Evolutionary conservation across 2,113 vertebrate genomes (phyloP), one percentile per base, ranked within the genome.

Genomic region (Copsychus sechellarum): DNA sequence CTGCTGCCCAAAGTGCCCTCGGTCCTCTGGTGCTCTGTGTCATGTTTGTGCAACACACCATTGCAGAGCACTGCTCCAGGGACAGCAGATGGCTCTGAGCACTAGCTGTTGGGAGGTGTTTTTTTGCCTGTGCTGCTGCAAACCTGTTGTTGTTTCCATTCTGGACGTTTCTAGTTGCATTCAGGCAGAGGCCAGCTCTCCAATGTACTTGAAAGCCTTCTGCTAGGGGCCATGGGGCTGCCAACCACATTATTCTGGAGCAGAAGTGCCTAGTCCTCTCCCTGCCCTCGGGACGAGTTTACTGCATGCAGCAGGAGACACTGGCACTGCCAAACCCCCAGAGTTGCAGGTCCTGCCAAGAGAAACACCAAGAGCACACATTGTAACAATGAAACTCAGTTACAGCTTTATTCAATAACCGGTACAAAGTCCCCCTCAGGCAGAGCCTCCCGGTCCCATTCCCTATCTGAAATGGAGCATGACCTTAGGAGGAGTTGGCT

Each of bases 351-450:
- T 16, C 0, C 0, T 29, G 54, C 47, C 50, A 70, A 66, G 28
- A 81, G 21, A 93, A 87, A 85, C 50, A 79, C 6, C 38, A 66
- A 2, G 14, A 57, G 60, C 62, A 90, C 60, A 20, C 17, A 16
- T 12, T 12, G 21, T 93, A 98, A 97, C 97, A 98, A 97, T 91
- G 94, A 97, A 96, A 97, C 91, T 97, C 96, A 96, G 88, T 97
- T 97, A 96, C 78, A 98, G 97, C 98, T 99, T 99, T 99, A 99
- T 99, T 99, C 96, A 97, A 97, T 98, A 97, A 98, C 97, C 57
- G 96, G 98, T 98, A 99, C 97, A 98, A 99, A 99, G 98, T 98
- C 4, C 20, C 89, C 91, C 83, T 97, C 96, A 62, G 90, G 93
- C 96, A 96, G 94, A 98, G 94, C 93, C 85, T 97, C 73, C 66